These are phyloP conservation scores for Thymelicus lineola DNA, from an alignment of 2,888 invertebrate species.

Conservation along the genomic window DNA sequence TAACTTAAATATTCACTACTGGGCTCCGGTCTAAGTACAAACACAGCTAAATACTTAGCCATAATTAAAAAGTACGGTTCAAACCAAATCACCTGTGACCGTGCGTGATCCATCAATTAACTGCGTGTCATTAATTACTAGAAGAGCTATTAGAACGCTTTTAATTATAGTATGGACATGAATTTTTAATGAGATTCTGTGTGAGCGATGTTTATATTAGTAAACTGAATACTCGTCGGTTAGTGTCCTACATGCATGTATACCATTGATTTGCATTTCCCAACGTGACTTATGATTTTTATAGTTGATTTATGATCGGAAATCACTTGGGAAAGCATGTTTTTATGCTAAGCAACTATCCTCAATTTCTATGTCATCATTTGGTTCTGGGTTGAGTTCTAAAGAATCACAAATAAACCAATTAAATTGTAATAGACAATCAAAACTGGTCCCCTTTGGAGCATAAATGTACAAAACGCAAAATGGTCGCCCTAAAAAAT, in stretches of 20 bases:
- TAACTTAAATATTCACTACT: too few relatives aligned
- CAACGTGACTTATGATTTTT: slow-evolving; percentile 27
- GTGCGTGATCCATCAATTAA: slow-evolving; percentile 72
- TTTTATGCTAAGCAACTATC: too few relatives aligned
- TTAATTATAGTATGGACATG: slow-evolving; percentile 38
- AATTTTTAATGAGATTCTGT: slow-evolving; percentile 38
- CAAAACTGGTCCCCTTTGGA: too few relatives aligned
- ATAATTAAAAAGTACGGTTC: slow-evolving; percentile 19
- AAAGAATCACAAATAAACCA: too few relatives aligned
- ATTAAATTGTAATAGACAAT: too few relatives aligned
- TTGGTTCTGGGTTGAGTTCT: too few relatives aligned
- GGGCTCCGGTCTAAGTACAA: too few relatives aligned
- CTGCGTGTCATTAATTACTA: slow-evolving; percentile 64
- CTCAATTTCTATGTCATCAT: too few relatives aligned
- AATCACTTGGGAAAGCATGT: too few relatives aligned
- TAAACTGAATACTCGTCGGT: neutral
- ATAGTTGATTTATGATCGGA: slow-evolving; percentile 39
- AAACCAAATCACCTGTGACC: slow-evolving; percentile 59
- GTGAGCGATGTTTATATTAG: slow-evolving; percentile 32
- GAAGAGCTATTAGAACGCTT: slow-evolving; percentile 25
- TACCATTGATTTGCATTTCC: slow-evolving; percentile 20
- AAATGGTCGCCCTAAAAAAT: too few relatives aligned
- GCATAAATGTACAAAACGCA: too few relatives aligned
- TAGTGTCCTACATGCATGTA: neutral
- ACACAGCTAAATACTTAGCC: slow-evolving; percentile 16